Base-by-base conservation (phyloP, 2,888 invertebrate species). In the Macropis europaea region DNA sequence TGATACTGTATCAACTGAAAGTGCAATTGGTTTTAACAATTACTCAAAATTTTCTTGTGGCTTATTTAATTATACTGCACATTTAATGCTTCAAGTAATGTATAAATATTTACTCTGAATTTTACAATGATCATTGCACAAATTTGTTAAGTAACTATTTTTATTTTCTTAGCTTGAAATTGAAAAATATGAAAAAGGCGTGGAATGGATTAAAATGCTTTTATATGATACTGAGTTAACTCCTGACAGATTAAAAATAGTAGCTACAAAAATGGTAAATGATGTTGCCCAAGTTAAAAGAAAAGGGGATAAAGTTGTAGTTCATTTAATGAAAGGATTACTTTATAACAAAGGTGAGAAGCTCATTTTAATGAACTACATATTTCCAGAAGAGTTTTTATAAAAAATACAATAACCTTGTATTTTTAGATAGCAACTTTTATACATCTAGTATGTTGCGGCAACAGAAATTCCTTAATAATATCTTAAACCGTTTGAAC, bases 181-280 rank as follows among this genome's bases (percentile, higher is more conserved):
- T 0, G 91, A 92, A 53, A 96, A 96, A 86, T 96, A 96, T 86
- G 91, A 92, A 13, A 92, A 92, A 73, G 95, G 96, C 0, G 93
- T 97, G 9, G 91, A 93, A 54, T 97, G 96, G 93, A 89, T 97
- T 54, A 92, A 93, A 76, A 95, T 97, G 82, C 91, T 97, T 26
- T 86, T 97, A 28, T 95, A 93, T 84, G 90, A 93, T 5, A 93
- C 95, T 0, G 92, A 94, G 76, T 93, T 97, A 79, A 94, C 93
- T 0, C 92, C 92, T 11, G 96, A 96, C 53, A 91, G 97, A 73
- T 88, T 97, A 45, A 93, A 94, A 82, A 94, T 96, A 24, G 94
- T 96, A 76, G 95, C 95, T 0, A 94, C 94, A 72, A 95, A 97
- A 89, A 92, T 97, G 90, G 92, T 95, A 48, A 97, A 96, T 80